Evolutionary conservation across 2,113 vertebrate genomes (phyloP).

Genomic region (Andinoacara biseriatus): DNA sequence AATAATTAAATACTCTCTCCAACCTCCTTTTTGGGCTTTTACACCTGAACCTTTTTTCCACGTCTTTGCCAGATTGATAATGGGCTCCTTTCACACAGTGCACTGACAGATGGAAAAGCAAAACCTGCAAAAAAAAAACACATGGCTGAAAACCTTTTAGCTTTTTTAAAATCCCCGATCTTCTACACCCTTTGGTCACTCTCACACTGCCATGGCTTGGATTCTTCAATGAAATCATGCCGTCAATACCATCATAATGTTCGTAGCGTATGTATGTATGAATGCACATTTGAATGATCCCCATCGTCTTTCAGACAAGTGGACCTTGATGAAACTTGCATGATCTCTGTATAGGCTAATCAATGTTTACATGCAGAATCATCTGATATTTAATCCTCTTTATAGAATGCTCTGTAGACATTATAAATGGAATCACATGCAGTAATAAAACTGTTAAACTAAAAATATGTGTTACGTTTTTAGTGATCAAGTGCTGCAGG

Average conservation of each 20-base stretch:
- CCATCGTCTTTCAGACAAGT: too few species aligned
- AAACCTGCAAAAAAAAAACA: not conserved
- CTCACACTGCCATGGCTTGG: rapidly evolving
- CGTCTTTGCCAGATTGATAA: not conserved
- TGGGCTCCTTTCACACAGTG: not conserved
- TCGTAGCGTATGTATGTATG: too few species aligned
- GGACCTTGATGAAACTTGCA: too few species aligned
- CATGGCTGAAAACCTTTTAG: not conserved
- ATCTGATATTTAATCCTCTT: too few species aligned
- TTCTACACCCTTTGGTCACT: not conserved
- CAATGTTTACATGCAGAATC: too few species aligned
- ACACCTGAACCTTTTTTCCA: not conserved
- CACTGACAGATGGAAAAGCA: not conserved
- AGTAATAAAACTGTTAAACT: too few species aligned
- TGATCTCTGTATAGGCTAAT: too few species aligned
- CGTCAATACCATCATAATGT: not conserved
- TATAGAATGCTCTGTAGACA: too few species aligned
- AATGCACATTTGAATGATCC: too few species aligned
- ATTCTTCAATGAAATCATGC: not conserved
- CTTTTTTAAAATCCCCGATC: not conserved
- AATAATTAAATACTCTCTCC: not conserved
- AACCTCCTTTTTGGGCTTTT: not conserved
- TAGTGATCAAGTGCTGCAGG: too few species aligned
- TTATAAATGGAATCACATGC: too few species aligned
- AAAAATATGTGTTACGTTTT: too few species aligned